These are phyloP conservation scores for Catalaphyllia jardinei DNA, from an alignment of 64 coral and sea anemone species.

Conservation along the genomic window DNA sequence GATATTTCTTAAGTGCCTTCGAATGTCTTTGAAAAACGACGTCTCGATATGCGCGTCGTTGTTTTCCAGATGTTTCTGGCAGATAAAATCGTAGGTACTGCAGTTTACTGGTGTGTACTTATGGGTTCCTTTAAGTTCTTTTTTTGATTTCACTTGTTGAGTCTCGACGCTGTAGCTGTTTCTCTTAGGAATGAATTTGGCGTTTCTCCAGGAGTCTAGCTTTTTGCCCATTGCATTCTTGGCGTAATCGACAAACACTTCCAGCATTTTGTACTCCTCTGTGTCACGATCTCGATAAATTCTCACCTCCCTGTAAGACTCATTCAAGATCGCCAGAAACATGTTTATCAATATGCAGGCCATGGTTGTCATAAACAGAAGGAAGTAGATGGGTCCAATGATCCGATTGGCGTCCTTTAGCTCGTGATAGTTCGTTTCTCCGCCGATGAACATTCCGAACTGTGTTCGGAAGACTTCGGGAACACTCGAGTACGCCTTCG, in stretches of 20 bases:
- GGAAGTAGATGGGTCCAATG: constrained; percentile 82
- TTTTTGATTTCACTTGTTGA: neutral
- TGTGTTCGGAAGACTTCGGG: constrained; percentile 78
- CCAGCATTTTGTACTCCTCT: constrained; percentile 81
- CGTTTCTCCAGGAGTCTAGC: constrained; percentile 28
- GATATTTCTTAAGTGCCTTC: constrained; percentile 54
- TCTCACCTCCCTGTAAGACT: constrained; percentile 78
- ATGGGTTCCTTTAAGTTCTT: neutral
- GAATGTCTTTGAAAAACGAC: constrained; percentile 50
- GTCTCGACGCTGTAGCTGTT: constrained; percentile 63
- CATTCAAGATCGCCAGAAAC: constrained; percentile 93
- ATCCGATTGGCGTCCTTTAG: constrained; percentile 62
- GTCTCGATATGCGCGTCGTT: constrained; percentile 27
- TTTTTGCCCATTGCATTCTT: constrained; percentile 45
- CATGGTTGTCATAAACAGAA: constrained; percentile 84
- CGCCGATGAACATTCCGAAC: constrained; percentile 85
- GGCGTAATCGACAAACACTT: constrained; percentile 75
- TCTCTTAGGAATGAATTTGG: constrained; percentile 66
- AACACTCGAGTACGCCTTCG: constrained; percentile 66
- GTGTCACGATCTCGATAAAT: constrained; percentile 58
- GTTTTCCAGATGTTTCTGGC: neutral
- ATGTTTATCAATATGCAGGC: constrained; percentile 86
- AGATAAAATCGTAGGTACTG: neutral
- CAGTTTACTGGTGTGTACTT: constrained; percentile 56
- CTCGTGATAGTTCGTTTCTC: constrained; percentile 62